Conservation (phyloP, 2,797 vertebrate genomes). For the Chaetodon trifasciatus region DNA sequence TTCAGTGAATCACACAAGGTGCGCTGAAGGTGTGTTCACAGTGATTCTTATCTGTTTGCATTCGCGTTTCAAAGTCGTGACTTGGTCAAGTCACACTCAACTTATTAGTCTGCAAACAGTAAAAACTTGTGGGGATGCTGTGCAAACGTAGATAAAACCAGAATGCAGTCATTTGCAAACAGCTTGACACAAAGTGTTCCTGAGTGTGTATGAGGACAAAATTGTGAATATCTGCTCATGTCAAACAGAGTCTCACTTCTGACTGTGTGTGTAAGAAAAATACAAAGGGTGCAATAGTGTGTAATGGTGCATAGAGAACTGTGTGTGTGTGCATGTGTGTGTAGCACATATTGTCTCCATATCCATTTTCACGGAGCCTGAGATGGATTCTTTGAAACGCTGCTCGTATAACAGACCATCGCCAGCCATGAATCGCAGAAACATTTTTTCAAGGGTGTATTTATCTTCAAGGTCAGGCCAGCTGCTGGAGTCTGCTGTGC, state of each 20-base stretch:
- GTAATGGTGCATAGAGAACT: not conserved
- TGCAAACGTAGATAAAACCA: no score
- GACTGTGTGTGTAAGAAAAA: not conserved
- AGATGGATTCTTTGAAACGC: conserved; percentile 55
- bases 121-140: not conserved
- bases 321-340: conserved; percentile 9
- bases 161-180: not conserved
- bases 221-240: not conserved
- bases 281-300: conserved; percentile 1
- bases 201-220: not conserved
- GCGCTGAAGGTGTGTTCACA: not conserved
- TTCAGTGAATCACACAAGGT: conserved; percentile 2
- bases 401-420: conserved; percentile 54
- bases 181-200: no score
- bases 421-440: conserved; percentile 58
- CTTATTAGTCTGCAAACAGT: not conserved
- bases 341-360: conserved; percentile 51
- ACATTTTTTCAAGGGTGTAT: conserved; percentile 64
- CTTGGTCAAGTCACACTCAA: not conserved
- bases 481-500: conserved; percentile 48
- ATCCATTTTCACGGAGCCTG: conserved; percentile 61
- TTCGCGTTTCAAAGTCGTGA: not conserved
- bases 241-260: not conserved
- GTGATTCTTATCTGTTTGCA: not conserved
- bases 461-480: conserved; percentile 72